These are phyloP conservation scores for Alectura lathami DNA, from an alignment of 2,113 vertebrate genomes.

Conservation along the genomic window DNA sequence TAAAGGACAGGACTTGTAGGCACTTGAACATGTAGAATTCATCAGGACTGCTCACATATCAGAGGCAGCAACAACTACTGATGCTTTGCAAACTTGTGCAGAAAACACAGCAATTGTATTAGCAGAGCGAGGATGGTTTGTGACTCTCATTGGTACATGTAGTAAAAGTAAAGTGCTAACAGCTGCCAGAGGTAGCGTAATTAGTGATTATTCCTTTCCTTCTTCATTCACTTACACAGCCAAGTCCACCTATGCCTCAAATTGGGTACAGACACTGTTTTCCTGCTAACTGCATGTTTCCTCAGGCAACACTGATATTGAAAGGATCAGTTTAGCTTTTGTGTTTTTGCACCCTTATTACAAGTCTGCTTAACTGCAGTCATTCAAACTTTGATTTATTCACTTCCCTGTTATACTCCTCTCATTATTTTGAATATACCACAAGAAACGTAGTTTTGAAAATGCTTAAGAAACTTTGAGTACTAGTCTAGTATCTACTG, in stretches of 20 bases:
- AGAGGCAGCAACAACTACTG: background rate
- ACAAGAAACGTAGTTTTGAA: background rate
- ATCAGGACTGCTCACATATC: fast-evolving
- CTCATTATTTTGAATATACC: background rate
- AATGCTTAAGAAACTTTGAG: background rate
- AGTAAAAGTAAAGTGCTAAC: background rate
- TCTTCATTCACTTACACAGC: background rate
- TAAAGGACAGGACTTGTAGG: background rate
- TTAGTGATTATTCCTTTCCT: background rate
- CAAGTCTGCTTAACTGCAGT: background rate
- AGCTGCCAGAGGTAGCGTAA: background rate
- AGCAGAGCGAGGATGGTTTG: background rate
- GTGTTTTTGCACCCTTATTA: background rate
- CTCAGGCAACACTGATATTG: background rate
- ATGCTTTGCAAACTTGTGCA: background rate
- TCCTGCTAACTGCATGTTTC: background rate
- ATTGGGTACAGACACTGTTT: background rate
- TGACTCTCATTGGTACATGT: background rate
- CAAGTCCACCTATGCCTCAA: background rate
- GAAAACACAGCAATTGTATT: background rate
- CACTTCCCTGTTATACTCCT: background rate
- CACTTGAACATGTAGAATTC: fast-evolving
- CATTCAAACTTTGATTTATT: background rate
- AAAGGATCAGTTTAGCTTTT: background rate
- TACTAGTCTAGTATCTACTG: background rate